These are phyloP conservation scores for Andrena bicolor DNA, from an alignment of 2,888 invertebrate species.

Conservation along the genomic window DNA sequence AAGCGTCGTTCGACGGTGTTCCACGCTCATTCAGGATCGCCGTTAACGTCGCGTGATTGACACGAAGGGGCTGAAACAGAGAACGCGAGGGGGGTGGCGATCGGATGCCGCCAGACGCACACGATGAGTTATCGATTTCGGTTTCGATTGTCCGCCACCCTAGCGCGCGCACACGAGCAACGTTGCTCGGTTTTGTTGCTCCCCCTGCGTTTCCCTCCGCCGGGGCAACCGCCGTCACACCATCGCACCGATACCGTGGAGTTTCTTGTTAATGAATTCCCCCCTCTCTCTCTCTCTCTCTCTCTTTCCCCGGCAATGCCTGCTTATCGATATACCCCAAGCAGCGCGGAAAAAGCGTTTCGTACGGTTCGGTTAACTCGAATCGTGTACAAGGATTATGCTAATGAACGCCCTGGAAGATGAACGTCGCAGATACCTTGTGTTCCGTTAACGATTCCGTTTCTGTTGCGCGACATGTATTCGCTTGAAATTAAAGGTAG, in stretches of 20 bases:
- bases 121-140: constrained; percentile 72
- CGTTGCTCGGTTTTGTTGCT: constrained; percentile 58
- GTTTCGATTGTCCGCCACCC: constrained; percentile 68
- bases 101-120: constrained; percentile 52
- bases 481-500: background rate
- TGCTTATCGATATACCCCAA: constrained; percentile 34
- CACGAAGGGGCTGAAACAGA: constrained; percentile 43
- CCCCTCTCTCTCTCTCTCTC: background rate
- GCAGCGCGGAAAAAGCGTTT: constrained; percentile 41
- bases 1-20: constrained; percentile 60
- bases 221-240: constrained; percentile 47
- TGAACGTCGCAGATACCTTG: background rate
- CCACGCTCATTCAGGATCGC: constrained; percentile 56
- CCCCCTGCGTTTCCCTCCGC: constrained; percentile 40
- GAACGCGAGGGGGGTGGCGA: constrained; percentile 19
- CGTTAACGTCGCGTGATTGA: constrained; percentile 69
- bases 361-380: constrained; percentile 3
- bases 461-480: background rate
- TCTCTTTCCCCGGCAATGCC: constrained; percentile 8
- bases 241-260: constrained; percentile 35
- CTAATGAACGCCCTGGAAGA: constrained; percentile 12
- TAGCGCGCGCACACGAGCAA: constrained; percentile 19
- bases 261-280: constrained; percentile 55
- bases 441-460: constrained; percentile 5
- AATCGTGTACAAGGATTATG: constrained; percentile 31